Evolutionary conservation across 2,113 vertebrate genomes (phyloP).

Genomic region (Hyperopisus bebe): DNA sequence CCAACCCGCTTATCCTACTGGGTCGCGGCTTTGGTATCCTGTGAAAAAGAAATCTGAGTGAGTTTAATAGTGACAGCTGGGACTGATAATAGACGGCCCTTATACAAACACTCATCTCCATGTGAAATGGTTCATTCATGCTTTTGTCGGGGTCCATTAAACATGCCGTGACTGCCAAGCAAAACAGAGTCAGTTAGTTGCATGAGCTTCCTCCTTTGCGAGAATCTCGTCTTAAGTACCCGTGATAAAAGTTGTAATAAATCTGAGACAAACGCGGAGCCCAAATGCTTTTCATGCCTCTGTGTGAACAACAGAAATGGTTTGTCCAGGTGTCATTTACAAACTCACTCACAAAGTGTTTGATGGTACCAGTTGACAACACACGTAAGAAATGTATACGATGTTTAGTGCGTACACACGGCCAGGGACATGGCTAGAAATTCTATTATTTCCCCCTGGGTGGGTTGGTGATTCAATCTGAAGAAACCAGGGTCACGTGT

Average conservation of each 20-base stretch:
- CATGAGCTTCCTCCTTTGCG: background rate
- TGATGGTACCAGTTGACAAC: slow-evolving; percentile 18
- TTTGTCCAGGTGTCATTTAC: slow-evolving; percentile 37
- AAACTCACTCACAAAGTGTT: slow-evolving; percentile 18
- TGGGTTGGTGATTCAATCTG: background rate
- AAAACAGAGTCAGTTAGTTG: slow-evolving; percentile 33
- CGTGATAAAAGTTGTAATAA: slow-evolving; percentile 34
- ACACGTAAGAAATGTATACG: slow-evolving; percentile 14
- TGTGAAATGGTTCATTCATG: slow-evolving; percentile 12
- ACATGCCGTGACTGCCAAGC: slow-evolving; percentile 31
- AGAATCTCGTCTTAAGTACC: slow-evolving; percentile 22
- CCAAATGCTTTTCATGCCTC: slow-evolving; percentile 22
- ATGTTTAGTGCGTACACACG: background rate
- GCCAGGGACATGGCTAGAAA: background rate
- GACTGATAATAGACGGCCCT: slow-evolving; percentile 8
- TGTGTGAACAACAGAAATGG: slow-evolving; percentile 13
- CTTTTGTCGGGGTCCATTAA: slow-evolving; percentile 25
- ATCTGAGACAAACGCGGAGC: slow-evolving; percentile 24
- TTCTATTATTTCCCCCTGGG: background rate
- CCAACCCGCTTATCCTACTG: too few species aligned
- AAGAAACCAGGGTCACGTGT: background rate
- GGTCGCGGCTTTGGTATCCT: background rate
- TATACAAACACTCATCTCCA: slow-evolving; percentile 31
- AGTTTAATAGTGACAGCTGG: slow-evolving; percentile 34
- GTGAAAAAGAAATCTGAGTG: background rate